These are phyloP conservation scores for Dryocosmus kuriphilus DNA, from an alignment of 2,888 invertebrate genomes.

Conservation along the genomic window DNA sequence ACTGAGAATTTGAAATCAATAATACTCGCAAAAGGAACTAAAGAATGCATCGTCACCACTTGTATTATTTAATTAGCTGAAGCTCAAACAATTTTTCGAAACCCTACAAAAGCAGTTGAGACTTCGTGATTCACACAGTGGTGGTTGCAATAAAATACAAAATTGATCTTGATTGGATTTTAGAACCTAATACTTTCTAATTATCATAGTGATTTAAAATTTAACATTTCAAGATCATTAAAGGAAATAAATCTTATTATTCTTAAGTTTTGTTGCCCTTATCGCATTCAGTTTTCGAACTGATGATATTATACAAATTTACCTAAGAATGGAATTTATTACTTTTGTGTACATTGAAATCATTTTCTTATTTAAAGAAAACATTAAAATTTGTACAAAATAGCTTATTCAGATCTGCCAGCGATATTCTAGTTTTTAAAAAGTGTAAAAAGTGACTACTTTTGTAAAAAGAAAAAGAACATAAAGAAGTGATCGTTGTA, in stretches of 20 bases:
- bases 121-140: not conserved
- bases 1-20: not conserved
- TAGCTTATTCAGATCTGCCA: too few species aligned
- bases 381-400: too few species aligned
- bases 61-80: slow-evolving; percentile 33
- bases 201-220: not conserved
- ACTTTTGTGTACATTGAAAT: too few species aligned
- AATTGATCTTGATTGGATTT: not conserved
- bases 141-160: not conserved
- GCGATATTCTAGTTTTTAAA: too few species aligned
- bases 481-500: too few species aligned
- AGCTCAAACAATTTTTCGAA: slow-evolving; percentile 22
- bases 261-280: too few species aligned
- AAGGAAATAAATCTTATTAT: not conserved
- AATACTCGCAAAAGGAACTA: not conserved
- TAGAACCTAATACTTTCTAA: not conserved
- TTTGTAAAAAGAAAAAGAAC: too few species aligned
- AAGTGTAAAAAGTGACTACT: too few species aligned
- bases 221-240: not conserved
- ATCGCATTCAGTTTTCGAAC: too few species aligned
- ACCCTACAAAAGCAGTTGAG: slow-evolving; percentile 7
- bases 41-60: not conserved
- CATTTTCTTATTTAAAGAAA: too few species aligned
- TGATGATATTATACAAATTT: too few species aligned
- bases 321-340: too few species aligned